phyloP scores from a whole-genome alignment of 2,888 invertebrate genomes.

The Drosophila atripex region DNA sequence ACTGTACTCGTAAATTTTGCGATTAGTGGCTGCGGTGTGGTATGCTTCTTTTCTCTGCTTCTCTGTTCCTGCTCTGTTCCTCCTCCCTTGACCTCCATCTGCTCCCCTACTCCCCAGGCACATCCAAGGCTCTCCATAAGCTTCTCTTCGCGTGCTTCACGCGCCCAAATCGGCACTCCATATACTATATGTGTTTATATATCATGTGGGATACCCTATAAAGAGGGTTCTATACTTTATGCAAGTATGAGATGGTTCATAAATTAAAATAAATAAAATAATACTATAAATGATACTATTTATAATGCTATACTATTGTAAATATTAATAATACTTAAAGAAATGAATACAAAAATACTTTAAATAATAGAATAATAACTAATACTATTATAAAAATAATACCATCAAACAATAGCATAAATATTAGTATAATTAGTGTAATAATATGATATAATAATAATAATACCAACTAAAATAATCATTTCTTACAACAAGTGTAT shows the following conservation, averaged over 20 bases:
- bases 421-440: no score
- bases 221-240: background rate
- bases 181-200: conserved; percentile 50
- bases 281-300: no score
- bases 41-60: conserved; percentile 25
- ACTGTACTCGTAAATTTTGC: conserved; percentile 80
- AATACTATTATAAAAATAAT: background rate
- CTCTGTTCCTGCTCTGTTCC: conserved; percentile 17
- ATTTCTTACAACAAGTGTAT: background rate
- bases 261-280: background rate
- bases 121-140: conserved; percentile 7
- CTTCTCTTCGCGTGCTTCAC: conserved; percentile 66
- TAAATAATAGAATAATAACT: no score
- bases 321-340: no score
- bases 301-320: no score
- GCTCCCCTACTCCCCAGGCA: no score
- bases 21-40: conserved; percentile 63
- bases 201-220: conserved; percentile 26
- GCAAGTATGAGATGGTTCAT: no score
- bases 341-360: no score
- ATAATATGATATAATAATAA: no score
- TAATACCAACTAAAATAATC: no score
- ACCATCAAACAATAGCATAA: no score
- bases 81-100: conserved; percentile 15
- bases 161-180: conserved; percentile 65